phyloP scores from a whole-genome alignment of 2,113 vertebrate genomes.

The Lipotes vexillifer region DNA sequence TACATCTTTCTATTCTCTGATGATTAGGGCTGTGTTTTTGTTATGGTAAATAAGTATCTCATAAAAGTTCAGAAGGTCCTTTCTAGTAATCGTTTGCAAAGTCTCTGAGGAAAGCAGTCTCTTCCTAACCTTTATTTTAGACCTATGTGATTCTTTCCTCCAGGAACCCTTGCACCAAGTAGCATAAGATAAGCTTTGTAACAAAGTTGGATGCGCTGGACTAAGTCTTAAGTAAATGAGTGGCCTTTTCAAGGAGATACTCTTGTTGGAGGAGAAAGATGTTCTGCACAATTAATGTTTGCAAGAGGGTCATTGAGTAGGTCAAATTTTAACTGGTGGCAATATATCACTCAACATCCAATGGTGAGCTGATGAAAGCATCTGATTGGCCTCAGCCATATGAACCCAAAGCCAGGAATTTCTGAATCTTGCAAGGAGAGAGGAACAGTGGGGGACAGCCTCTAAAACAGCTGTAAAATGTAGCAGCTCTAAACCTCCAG shows the following conservation, averaged over 20 bases:
- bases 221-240: slow-evolving; percentile 41
- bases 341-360: slow-evolving; percentile 56
- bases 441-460: slow-evolving; percentile 42
- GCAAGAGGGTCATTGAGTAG: slow-evolving; percentile 66
- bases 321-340: slow-evolving; percentile 67
- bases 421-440: slow-evolving; percentile 38
- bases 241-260: slow-evolving; percentile 27
- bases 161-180: slow-evolving; percentile 36
- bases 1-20: slow-evolving; percentile 38
- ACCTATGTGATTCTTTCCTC: slow-evolving; percentile 26
- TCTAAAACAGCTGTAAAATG: slow-evolving; percentile 49
- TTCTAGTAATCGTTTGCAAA: slow-evolving; percentile 27
- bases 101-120: not conserved
- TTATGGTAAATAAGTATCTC: slow-evolving; percentile 55
- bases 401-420: slow-evolving; percentile 56
- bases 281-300: slow-evolving; percentile 77
- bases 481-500: slow-evolving; percentile 2
- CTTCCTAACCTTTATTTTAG: slow-evolving; percentile 45
- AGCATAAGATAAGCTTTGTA: slow-evolving; percentile 48
- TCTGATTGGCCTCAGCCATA: slow-evolving; percentile 27
- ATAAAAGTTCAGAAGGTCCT: slow-evolving; percentile 24
- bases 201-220: slow-evolving; percentile 33
- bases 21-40: slow-evolving; percentile 55
- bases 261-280: slow-evolving; percentile 64
- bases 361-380: slow-evolving; percentile 68